Percentiles rank a stretch among this genome's conserved stretches.
phyloP scores from a whole-genome alignment of 92 coral and sea anemone genomes.

The Epizoanthus fatuus region DNA sequence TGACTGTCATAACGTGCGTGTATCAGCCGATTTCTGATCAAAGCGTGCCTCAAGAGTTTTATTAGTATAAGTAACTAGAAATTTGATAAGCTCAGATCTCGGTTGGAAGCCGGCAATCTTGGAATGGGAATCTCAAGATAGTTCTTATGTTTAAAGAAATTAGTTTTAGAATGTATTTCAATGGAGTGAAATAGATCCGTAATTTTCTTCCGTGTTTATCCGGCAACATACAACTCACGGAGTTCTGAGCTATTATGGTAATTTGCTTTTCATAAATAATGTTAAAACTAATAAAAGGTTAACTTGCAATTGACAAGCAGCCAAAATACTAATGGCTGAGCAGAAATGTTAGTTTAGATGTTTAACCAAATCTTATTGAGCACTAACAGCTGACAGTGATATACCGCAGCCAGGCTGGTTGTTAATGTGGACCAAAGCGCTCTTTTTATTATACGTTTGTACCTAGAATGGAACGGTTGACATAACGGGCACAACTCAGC shows the following conservation, averaged over 20 bases:
- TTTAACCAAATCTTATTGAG: no score
- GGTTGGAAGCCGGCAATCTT: background rate
- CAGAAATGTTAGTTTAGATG: no score
- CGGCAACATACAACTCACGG: background rate
- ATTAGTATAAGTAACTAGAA: background rate
- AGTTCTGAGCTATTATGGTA: background rate
- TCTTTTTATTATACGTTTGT: no score
- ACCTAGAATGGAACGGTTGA: no score
- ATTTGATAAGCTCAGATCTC: background rate
- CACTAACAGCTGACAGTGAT: no score
- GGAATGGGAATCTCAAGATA: background rate
- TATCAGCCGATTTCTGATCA: conserved; percentile 1
- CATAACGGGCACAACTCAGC: no score
- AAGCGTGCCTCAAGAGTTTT: background rate
- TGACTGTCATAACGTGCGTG: background rate
- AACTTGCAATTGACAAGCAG: background rate
- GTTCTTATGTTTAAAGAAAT: background rate
- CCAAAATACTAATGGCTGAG: no score
- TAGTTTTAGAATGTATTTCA: background rate
- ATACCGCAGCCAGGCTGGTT: no score
- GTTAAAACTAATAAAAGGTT: background rate
- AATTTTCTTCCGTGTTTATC: background rate
- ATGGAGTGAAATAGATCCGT: background rate
- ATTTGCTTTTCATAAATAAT: conserved; percentile 2
- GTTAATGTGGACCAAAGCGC: no score